Conservation (phyloP, 2,797 vertebrate species). For the Pseudomugil tenellus region DNA sequence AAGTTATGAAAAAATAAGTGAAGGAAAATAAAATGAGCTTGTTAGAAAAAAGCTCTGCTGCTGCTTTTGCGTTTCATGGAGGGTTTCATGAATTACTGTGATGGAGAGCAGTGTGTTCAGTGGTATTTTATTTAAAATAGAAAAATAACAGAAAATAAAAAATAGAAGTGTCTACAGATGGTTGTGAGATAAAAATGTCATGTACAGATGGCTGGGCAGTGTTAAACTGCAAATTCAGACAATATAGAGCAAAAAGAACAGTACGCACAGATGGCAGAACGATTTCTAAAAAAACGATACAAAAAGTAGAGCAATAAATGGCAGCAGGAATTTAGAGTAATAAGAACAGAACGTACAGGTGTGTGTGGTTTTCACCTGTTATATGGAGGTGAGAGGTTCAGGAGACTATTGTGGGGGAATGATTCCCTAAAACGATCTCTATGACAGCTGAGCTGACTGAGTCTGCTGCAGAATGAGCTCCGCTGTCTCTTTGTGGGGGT, state of each 20-base stretch:
- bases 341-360: slow-evolving; percentile 8
- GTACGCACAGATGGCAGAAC: background rate
- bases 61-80: background rate
- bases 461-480: slow-evolving; percentile 5
- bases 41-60: background rate
- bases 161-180: background rate
- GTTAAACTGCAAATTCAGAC: background rate
- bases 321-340: background rate
- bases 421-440: slow-evolving; percentile 8
- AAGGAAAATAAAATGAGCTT: background rate
- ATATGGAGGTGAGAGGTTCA: background rate
- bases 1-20: background rate
- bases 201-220: slow-evolving; percentile 3
- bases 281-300: background rate
- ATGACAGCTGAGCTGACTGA: slow-evolving; percentile 1
- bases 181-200: background rate
- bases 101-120: background rate
- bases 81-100: background rate
- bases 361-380: background rate
- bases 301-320: background rate
- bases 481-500: background rate
- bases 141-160: background rate
- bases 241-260: slow-evolving; percentile 5
- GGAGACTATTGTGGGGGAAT: background rate
- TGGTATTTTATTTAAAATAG: background rate